Base-by-base conservation (phyloP, 1,140 invertebrate genomes). In the Trissolcus basalis region DNA sequence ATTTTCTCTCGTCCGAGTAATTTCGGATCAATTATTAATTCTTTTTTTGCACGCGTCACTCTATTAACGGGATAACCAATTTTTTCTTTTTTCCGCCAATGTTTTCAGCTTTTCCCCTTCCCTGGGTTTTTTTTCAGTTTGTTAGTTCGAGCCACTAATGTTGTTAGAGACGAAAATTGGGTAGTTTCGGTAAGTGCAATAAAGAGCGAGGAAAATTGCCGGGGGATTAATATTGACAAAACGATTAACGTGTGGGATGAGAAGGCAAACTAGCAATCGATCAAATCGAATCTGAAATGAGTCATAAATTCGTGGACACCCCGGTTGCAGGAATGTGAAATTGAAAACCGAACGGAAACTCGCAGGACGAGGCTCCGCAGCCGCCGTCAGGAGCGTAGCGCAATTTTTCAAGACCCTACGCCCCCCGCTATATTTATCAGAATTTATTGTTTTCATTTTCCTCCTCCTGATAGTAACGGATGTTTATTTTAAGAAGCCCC, bases 281-380 rank as follows among this genome's bases (percentile, higher is more conserved):
- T 60, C 70, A 73, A 65, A 73, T 54, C 55, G 50, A 33, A 5
- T 43, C 55, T 49, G 56, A 73, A 73, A 73, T 73, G 70, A 73
- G 70, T 73, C 70, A 73, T 73, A 73, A 67, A 73, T 73, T 73
- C 56, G 70, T 73, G 54, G 61, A 73, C 61, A 73, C 61, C 55
- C 61, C 51, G 49, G 36, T 55, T n/a, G 61, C 54, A 73, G 70
- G 70, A 73, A 73, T 73, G 70, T 67, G 70, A 73, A 73, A 73
- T 67, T 73, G 70, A 73, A 71, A 73, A 73, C 70, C 61, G 44
- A 73, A 61, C 61, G 70, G 70, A 73, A 73, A 73, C 70, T 73
- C 58, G n/a, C 19, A 27, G 15, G 60, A 54, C 61, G 60, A 72
- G 36, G 9, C 9, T 11, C 9, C 60, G 60, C 53, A 32, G 51